Base-by-base conservation (phyloP, 92 coral and sea anemone genomes). In the Pocillopora meandrina region DNA sequence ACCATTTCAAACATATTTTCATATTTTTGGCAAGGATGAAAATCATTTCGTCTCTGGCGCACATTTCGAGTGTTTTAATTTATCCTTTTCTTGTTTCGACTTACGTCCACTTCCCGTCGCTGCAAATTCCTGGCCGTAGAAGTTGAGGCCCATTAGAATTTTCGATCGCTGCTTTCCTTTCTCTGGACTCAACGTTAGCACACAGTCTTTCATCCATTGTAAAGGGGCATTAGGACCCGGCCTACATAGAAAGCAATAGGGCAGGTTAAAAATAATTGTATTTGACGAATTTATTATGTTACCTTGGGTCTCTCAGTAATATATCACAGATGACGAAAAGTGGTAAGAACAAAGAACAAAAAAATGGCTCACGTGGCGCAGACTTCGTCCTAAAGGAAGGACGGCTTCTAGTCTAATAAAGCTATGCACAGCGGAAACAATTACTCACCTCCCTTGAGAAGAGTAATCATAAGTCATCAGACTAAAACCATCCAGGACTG, bases 381-480 rank as follows among this genome's bases (percentile, higher is more conserved):
- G 31, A 26, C 31, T 26, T 26, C 31, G 1, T 26, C 0, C 0
- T 0, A 26, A 26, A 26, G 31, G 31, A 26, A 26, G 31, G 31
- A 26, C 31, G 31, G 31, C 31, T 26, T 1, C 31, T 26, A 26
- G 31, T 26, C 31, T 1, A 26, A 26, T 26, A 26, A 26, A 26
- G 31, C 1, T 26, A 26, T 1, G 31, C 31, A 26, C 31, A 26
- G 31, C 31, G 31, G 31, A 0, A 26, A 26, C 31, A 26, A 42
- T 7, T 42, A 42, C 52, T 42, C 12, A 92, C 95, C 95, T 91
- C 77, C 91, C 92, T 1, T 93, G 93, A 2, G 95, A 87, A 13
- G 98, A 93, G 84, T 92, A 96, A 64, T 96, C 98, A 69, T 96
- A 96, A 9, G 98, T 96, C 98, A 96, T 96, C 19, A 96, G 93